Percentiles rank a stretch among this genome's conserved stretches.
phyloP scores from a whole-genome alignment of 2,113 vertebrate genomes.

The Entelurus aequoreus region DNA sequence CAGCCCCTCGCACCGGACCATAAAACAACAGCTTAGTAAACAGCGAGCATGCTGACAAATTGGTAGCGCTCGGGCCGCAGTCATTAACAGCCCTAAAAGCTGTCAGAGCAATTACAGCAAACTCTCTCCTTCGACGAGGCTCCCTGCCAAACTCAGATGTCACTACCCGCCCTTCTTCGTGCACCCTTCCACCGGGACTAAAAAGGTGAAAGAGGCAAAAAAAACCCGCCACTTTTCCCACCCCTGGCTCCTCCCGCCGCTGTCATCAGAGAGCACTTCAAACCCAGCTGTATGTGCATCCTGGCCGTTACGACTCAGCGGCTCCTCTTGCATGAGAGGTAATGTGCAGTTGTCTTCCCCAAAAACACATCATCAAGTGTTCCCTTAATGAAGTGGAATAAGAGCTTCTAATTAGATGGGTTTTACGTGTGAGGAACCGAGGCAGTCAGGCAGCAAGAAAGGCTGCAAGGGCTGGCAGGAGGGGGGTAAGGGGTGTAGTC shows the following conservation, averaged over 20 bases:
- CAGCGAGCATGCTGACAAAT: constrained; percentile 74
- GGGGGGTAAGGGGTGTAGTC: constrained; percentile 25
- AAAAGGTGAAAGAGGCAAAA: constrained; percentile 43
- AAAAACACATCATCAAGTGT: constrained; percentile 72
- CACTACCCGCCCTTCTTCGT: constrained; percentile 38
- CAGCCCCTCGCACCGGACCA: constrained; percentile 66
- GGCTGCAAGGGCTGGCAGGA: constrained; percentile 42
- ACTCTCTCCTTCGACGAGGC: constrained; percentile 58
- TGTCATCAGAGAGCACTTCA: constrained; percentile 37
- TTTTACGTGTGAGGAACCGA: constrained; percentile 59
- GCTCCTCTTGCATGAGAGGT: constrained; percentile 65
- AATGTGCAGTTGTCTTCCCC: constrained; percentile 67
- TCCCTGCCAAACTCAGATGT: constrained; percentile 60
- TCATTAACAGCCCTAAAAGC: constrained; percentile 76
- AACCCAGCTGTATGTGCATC: constrained; percentile 69
- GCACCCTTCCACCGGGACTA: constrained; percentile 34
- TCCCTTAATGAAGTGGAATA: constrained; percentile 78
- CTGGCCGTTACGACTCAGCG: constrained; percentile 54
- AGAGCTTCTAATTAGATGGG: constrained; percentile 73
- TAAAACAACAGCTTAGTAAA: constrained; percentile 81
- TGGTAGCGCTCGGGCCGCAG: constrained; percentile 65
- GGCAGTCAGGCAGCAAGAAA: constrained; percentile 66
- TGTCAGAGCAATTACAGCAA: constrained; percentile 71
- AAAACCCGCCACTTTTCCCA: constrained; percentile 1
- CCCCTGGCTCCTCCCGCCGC: constrained; percentile 15